Conservation (phyloP, 2,888 invertebrate genomes). For the Hybos culiciformis region DNA sequence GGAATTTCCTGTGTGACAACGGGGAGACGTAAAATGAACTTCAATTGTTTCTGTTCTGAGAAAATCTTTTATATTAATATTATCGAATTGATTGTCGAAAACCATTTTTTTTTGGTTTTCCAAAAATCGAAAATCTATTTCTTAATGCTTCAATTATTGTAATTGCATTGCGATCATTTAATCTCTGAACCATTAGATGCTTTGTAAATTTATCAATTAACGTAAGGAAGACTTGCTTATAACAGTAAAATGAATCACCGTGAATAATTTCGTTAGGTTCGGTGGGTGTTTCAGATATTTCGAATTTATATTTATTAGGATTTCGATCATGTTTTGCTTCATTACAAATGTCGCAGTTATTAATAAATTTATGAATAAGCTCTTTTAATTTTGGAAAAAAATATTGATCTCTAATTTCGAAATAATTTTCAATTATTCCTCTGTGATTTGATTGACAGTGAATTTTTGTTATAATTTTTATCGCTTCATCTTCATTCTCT, state of each 20-base stretch:
- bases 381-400: background rate
- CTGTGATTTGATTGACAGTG: background rate
- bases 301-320: background rate
- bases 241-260: background rate
- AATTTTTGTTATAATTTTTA: background rate
- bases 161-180: background rate
- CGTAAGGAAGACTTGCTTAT: background rate
- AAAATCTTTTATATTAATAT: slow-evolving; percentile 5
- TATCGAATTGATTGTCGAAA: slow-evolving; percentile 4
- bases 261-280: background rate
- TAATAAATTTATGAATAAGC: background rate
- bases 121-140: background rate
- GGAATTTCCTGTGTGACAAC: background rate
- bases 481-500: background rate
- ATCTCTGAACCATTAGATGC: background rate
- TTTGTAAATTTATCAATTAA: background rate
- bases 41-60: slow-evolving; percentile 6
- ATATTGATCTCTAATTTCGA: background rate
- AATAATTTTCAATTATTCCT: background rate
- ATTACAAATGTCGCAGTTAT: background rate
- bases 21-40: slow-evolving; percentile 3
- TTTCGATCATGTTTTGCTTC: background rate
- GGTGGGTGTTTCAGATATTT: background rate
- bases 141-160: background rate
- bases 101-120: slow-evolving; percentile 10